These are phyloP conservation scores for Xestia ashworthii DNA, from an alignment of 2,888 invertebrate species.

Conservation along the genomic window DNA sequence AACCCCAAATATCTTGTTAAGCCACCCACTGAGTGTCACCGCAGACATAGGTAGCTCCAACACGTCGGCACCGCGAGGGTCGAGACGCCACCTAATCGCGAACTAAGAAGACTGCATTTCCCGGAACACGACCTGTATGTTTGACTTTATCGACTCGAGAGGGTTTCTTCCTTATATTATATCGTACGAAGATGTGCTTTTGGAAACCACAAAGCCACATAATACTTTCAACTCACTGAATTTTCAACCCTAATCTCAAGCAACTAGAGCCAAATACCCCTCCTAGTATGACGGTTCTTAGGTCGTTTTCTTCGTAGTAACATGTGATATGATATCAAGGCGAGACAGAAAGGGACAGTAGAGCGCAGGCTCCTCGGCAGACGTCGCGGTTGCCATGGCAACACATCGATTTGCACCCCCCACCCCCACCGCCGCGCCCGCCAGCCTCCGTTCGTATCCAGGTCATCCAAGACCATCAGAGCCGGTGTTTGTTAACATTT, in stretches of 20 bases:
- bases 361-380: slow-evolving; percentile 90
- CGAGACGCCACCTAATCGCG: slow-evolving; percentile 65
- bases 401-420: slow-evolving; percentile 88
- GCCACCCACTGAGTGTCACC: slow-evolving; percentile 84
- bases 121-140: slow-evolving; percentile 70
- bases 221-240: slow-evolving; percentile 34
- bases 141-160: slow-evolving; percentile 84
- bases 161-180: slow-evolving; percentile 87
- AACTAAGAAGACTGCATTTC: slow-evolving; percentile 68
- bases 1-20: slow-evolving; percentile 89
- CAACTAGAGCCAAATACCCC: background rate
- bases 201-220: slow-evolving; percentile 65
- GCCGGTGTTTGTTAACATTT: slow-evolving; percentile 70
- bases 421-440: slow-evolving; percentile 73
- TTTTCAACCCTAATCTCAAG: slow-evolving; percentile 50
- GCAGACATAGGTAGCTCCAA: slow-evolving; percentile 74
- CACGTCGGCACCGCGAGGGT: slow-evolving; percentile 34
- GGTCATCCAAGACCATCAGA: slow-evolving; percentile 85
- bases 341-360: slow-evolving; percentile 90
- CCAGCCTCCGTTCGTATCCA: slow-evolving; percentile 86
- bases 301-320: slow-evolving; percentile 67
- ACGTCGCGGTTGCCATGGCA: slow-evolving; percentile 89
- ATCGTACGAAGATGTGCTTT: slow-evolving; percentile 81
- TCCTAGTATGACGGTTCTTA: slow-evolving; percentile 40
- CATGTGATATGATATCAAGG: slow-evolving; percentile 90